Percentiles rank a stretch among this genome's conserved stretches.
Conservation (phyloP, 1,140 invertebrate species). For the Drosophila setifemur region DNA sequence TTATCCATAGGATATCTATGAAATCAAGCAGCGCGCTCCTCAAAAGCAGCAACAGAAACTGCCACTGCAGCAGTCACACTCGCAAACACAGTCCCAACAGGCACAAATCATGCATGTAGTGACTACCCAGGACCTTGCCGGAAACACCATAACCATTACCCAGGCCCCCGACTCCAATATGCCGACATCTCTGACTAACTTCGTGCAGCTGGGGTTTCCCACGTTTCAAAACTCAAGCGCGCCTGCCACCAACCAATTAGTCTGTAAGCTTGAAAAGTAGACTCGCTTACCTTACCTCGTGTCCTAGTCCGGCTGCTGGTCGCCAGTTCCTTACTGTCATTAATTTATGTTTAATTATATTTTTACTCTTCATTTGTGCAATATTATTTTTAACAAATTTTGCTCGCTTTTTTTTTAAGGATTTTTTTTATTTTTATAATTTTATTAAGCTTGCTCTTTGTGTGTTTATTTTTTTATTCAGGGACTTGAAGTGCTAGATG, state of each 20-base stretch:
- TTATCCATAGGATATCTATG: slow-evolving; percentile 1
- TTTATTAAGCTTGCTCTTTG: slow-evolving; percentile 14
- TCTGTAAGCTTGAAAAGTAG: slow-evolving; percentile 63
- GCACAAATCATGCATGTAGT: slow-evolving; percentile 75
- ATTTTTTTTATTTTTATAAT: slow-evolving; percentile 11
- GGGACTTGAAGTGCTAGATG: not conserved
- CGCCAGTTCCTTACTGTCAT: slow-evolving; percentile 27
- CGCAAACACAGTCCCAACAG: slow-evolving; percentile 38
- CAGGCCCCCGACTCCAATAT: slow-evolving; percentile 69
- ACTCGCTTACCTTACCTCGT: slow-evolving; percentile 3
- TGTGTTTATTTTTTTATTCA: not conserved
- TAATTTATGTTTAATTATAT: not conserved
- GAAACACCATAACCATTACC: slow-evolving; percentile 76
- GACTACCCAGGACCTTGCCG: slow-evolving; percentile 64
- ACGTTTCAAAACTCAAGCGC: slow-evolving; percentile 64
- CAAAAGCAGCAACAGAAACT: slow-evolving; percentile 29
- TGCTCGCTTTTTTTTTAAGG: slow-evolving; percentile 1
- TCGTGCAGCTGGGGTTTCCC: slow-evolving; percentile 66
- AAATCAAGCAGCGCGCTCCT: slow-evolving; percentile 16
- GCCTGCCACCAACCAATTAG: slow-evolving; percentile 38
- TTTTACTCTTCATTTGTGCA: slow-evolving; percentile 27
- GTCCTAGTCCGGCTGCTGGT: slow-evolving; percentile 48
- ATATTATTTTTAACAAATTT: slow-evolving; percentile 21
- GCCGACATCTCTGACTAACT: slow-evolving; percentile 63
- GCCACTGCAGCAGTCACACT: slow-evolving; percentile 37